Percentiles rank a stretch among this genome's conserved stretches.
Conservation (phyloP, 2,113 vertebrate genomes). For the Panthera tigris region DNA sequence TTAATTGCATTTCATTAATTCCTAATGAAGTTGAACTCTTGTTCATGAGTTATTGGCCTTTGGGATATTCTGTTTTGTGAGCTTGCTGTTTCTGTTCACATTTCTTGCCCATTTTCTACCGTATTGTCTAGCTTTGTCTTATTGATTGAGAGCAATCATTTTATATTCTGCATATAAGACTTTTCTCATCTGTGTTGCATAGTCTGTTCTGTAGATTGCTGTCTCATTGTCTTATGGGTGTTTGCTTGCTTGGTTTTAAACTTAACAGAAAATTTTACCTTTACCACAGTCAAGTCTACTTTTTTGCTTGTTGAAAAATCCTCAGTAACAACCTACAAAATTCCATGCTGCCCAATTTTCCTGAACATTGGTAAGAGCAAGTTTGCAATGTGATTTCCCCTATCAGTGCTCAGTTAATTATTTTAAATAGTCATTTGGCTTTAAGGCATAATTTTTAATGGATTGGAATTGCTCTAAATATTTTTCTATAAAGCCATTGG, state of each 20-base stretch:
- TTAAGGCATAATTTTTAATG: slow-evolving; percentile 1
- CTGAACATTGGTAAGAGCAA: not conserved
- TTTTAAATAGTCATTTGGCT: not conserved
- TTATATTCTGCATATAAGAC: not conserved
- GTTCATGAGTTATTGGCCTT: not conserved
- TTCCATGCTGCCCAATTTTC: not conserved
- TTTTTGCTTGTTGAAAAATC: not conserved
- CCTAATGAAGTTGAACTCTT: not conserved
- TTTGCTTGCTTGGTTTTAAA: not conserved
- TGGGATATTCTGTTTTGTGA: slow-evolving; percentile 6
- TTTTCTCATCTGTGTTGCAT: not conserved
- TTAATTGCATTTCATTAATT: slow-evolving; percentile 43
- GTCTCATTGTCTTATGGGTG: not conserved
- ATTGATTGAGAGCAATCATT: not conserved
- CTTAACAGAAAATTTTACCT: not conserved
- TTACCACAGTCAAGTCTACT: not conserved
- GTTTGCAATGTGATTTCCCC: not conserved
- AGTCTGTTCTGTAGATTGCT: not conserved
- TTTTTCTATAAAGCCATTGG: not conserved
- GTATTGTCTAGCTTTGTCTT: not conserved
- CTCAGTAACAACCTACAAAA: not conserved
- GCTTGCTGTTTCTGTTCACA: not conserved
- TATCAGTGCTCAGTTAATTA: not conserved
- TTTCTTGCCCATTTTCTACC: not conserved
- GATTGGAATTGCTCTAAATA: not conserved